These are phyloP conservation scores for Dinoponera quadriceps DNA, from an alignment of 1,140 invertebrate genomes.

Conservation along the genomic window DNA sequence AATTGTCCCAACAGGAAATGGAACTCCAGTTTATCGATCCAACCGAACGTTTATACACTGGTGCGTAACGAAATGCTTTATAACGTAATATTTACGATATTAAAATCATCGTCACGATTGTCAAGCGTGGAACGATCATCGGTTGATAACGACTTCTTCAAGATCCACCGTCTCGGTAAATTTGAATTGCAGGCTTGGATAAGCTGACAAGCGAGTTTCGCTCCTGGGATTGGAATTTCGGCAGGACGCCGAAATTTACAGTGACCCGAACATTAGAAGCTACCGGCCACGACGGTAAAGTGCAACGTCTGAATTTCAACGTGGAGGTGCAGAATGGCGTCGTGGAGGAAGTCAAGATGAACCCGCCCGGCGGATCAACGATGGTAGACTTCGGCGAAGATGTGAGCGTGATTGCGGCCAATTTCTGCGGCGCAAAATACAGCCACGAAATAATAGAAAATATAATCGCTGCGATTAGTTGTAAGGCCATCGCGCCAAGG, in stretches of 20 bases:
- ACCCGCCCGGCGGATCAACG: conserved; percentile 76
- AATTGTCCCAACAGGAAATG: conserved; percentile 89
- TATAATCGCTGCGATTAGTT: conserved; percentile 80
- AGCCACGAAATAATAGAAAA: conserved; percentile 78
- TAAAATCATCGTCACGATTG: conserved; percentile 1
- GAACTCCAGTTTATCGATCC: conserved; percentile 95
- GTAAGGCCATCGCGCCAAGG: conserved; percentile 75
- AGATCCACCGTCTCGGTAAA: conserved; percentile 43
- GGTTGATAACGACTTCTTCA: neutral
- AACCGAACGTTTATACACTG: conserved; percentile 94
- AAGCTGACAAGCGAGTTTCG: conserved; percentile 87
- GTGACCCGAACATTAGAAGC: conserved; percentile 84
- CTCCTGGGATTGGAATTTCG: conserved; percentile 95
- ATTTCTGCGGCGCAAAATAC: conserved; percentile 80
- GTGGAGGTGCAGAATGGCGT: conserved; percentile 80
- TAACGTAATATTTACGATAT: neutral
- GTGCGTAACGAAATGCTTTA: conserved; percentile 84
- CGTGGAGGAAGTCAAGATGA: conserved; percentile 81
- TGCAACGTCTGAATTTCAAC: conserved; percentile 76
- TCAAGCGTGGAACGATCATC: neutral
- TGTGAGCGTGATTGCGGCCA: conserved; percentile 82
- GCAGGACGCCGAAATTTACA: conserved; percentile 94
- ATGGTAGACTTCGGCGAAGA: conserved; percentile 71
- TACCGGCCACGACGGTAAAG: conserved; percentile 58
- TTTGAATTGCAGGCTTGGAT: conserved; percentile 87